These are phyloP conservation scores for Paraplagusia blochii DNA, from an alignment of 2,113 vertebrate species.

Conservation along the genomic window DNA sequence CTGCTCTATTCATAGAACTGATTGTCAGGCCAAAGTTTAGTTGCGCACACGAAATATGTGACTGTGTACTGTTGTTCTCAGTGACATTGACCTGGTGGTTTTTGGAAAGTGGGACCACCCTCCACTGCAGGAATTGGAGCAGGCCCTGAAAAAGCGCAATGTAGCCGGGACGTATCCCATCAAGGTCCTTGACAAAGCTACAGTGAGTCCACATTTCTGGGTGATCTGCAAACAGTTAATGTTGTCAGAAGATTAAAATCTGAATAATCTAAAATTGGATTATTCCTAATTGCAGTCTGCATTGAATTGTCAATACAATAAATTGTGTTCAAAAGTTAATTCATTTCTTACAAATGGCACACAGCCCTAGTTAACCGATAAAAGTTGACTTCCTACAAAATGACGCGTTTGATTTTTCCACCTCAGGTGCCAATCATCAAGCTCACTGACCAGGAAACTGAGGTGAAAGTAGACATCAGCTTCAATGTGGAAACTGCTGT, in stretches of 20 bases:
- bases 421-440: slow-evolving; percentile 96
- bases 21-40: neutral
- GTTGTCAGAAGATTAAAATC: too few relatives aligned
- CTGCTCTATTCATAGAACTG: too few relatives aligned
- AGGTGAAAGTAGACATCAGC: slow-evolving; percentile 98
- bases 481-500: slow-evolving; percentile 98
- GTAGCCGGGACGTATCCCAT: slow-evolving; percentile 89
- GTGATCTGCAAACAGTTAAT: neutral
- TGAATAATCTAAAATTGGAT: too few relatives aligned
- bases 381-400: neutral
- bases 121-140: slow-evolving; percentile 90
- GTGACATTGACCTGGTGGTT: slow-evolving; percentile 97
- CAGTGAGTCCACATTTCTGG: slow-evolving; percentile 75
- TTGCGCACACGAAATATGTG: neutral
- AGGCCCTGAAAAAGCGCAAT: slow-evolving; percentile 88
- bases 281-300: too few relatives aligned
- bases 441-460: slow-evolving; percentile 94
- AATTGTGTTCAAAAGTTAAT: neutral
- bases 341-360: too few relatives aligned
- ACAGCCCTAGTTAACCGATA: too few relatives aligned
- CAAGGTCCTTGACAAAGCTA: slow-evolving; percentile 98
- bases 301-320: too few relatives aligned
- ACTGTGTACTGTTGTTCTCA: slow-evolving; percentile 54
- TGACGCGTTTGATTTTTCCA: neutral
- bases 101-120: slow-evolving; percentile 96